These are phyloP conservation scores for Gonioctena quinquepunctata DNA, from an alignment of 1,140 invertebrate genomes.

Conservation along the genomic window DNA sequence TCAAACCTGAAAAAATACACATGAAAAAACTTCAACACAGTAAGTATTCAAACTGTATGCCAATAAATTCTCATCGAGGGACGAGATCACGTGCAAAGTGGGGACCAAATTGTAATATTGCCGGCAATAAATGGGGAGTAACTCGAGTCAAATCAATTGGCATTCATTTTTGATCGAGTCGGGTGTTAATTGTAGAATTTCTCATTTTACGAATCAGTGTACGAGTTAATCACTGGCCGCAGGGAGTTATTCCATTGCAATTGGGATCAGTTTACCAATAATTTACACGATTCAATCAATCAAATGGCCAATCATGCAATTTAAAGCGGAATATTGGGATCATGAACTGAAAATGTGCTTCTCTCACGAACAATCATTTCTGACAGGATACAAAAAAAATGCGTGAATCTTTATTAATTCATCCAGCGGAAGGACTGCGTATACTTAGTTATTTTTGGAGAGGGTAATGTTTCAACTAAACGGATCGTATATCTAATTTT, in stretches of 20 bases:
- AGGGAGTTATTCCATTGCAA: constrained; percentile 30
- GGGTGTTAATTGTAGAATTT: constrained; percentile 35
- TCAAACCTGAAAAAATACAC: too few relatives aligned
- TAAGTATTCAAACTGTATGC: too few relatives aligned
- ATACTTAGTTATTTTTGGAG: too few relatives aligned
- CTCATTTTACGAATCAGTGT: constrained; percentile 40
- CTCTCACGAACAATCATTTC: background rate
- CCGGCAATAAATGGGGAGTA: background rate
- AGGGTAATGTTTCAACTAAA: too few relatives aligned
- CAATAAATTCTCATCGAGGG: too few relatives aligned
- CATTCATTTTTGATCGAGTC: constrained; percentile 21
- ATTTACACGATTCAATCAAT: constrained; percentile 35
- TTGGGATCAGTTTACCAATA: constrained; percentile 39
- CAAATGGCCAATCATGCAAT: constrained; percentile 20
- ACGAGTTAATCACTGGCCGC: constrained; percentile 37
- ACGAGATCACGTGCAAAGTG: too few relatives aligned
- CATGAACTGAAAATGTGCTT: background rate
- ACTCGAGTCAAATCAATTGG: constrained; percentile 5
- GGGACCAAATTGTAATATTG: too few relatives aligned
- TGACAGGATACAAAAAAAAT: too few relatives aligned
- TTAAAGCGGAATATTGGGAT: constrained; percentile 10
- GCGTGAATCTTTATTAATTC: too few relatives aligned
- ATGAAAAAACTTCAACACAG: too few relatives aligned
- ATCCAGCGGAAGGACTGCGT: too few relatives aligned
- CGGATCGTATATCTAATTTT: too few relatives aligned